These are phyloP conservation scores for Hephaestus fuliginosus DNA, from an alignment of 2,797 vertebrate genomes.

Conservation along the genomic window DNA sequence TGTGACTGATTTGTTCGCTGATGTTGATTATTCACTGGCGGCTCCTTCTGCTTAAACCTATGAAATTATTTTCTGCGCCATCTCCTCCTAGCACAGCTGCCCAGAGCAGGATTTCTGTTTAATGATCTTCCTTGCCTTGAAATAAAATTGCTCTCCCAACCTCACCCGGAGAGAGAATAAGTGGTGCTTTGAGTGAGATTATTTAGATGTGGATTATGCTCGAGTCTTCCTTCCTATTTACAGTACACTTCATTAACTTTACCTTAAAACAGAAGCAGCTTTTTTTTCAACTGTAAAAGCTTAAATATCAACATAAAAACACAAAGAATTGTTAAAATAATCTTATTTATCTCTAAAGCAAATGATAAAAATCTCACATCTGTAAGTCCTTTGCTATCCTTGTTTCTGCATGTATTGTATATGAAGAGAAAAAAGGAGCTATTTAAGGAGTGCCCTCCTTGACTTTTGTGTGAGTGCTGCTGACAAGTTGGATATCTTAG, in stretches of 20 bases:
- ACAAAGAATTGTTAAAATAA: constrained; percentile 4
- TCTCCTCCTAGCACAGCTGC: constrained; percentile 46
- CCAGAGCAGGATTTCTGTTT: constrained; percentile 59
- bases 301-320: constrained; percentile 28
- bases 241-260: constrained; percentile 55
- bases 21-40: constrained; percentile 74
- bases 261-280: constrained; percentile 25
- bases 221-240: constrained; percentile 38
- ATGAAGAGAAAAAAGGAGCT: constrained; percentile 64
- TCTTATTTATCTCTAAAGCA: constrained; percentile 22
- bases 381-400: constrained; percentile 31
- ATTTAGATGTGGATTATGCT: constrained; percentile 58
- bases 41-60: constrained; percentile 57
- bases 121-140: constrained; percentile 68
- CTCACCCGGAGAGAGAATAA: constrained; percentile 47
- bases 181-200: constrained; percentile 46
- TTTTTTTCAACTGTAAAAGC: constrained; percentile 1
- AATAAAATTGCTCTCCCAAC: constrained; percentile 54
- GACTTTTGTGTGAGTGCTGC: constrained; percentile 81
- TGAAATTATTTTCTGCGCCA: constrained; percentile 67
- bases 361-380: constrained; percentile 42
- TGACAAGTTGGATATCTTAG: constrained; percentile 84
- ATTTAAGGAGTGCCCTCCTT: constrained; percentile 77
- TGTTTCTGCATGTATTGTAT: constrained; percentile 55
- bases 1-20: constrained; percentile 68